Base-by-base conservation (phyloP, 2,888 invertebrate species). In the Alloplasta piceator region DNA sequence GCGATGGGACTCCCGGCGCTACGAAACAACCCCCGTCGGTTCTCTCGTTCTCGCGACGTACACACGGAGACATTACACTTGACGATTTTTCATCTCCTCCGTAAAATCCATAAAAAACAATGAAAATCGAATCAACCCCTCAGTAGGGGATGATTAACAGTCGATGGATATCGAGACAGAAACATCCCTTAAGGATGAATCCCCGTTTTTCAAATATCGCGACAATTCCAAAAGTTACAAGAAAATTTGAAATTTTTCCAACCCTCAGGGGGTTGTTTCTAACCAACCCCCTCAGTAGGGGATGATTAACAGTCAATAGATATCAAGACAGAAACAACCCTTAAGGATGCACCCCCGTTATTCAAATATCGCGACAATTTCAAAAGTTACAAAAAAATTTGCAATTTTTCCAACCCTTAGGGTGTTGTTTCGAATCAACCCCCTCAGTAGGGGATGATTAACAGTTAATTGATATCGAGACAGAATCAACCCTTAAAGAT, bases 1-100 rank as follows among this genome's bases (percentile, higher is more conserved):
- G 85, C 76, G 68, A 75, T 75, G 78, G 76, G 80, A 84, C 86
- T 83, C 84, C 84, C 83, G 78, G 85, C 85, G 82, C 82, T 76
- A 80, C 81, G 81, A 80, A 80, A 84, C 80, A 74, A 82, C 71
- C 81, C 79, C 56, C 38, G 52, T 16, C 3, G 16, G 26, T 26
- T 26, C 58, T 52, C 60, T 41, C 70, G 48, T 46, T 41, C 61
- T 68, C 58, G 61, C 63, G 16, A 9, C 61, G 26, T 26, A 26
- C 46, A 16, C 46, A 55, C 66, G 83, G 71, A 76, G 67, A 77
- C 63, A 63, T 83, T 83, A 83, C 80, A 83, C 81, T 84, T 61
- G 74, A 78, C 66, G 61, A 60, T 46, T 66, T 39, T 46, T 6
- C 6, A 50, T 36, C 12, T 26, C 14, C 26, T 26, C 12, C 14